phyloP scores from a whole-genome alignment of 2,113 vertebrate species.

The Peromyscus californicus region DNA sequence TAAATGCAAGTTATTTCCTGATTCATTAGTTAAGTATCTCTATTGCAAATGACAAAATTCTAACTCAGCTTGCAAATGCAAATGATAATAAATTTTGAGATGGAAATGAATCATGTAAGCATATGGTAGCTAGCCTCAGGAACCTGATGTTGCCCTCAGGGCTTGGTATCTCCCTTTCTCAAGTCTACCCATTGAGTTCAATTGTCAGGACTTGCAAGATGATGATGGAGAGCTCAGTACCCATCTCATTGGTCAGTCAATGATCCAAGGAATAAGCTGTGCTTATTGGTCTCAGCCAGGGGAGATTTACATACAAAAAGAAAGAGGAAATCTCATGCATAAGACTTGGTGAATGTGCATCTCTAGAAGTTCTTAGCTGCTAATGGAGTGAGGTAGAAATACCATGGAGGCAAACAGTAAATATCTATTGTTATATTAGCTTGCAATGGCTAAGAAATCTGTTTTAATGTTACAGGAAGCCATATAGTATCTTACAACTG shows the following conservation, averaged over 20 bases:
- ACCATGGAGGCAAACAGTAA: not conserved
- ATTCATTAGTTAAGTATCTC: constrained; percentile 54
- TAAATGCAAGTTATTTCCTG: constrained; percentile 55
- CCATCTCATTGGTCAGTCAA: not conserved
- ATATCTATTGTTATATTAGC: not conserved
- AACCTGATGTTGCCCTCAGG: not conserved
- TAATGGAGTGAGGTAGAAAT: not conserved
- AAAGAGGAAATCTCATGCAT: not conserved
- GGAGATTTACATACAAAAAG: not conserved
- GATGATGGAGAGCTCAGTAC: not conserved
- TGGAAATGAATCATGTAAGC: not conserved
- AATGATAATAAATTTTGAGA: not conserved
- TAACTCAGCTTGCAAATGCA: not conserved
- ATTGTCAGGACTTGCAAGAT: not conserved
- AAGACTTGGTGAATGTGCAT: not conserved
- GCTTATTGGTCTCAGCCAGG: not conserved
- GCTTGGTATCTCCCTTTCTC: not conserved
- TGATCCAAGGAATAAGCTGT: not conserved
- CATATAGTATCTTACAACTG: not conserved
- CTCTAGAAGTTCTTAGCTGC: not conserved
- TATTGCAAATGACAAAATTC: constrained; percentile 6
- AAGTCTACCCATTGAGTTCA: not conserved
- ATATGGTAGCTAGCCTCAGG: not conserved
- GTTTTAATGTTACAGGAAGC: not conserved
- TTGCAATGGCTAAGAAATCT: not conserved